Evolutionary conservation across 2,888 invertebrate genomes (phyloP).

Genomic region (Pimpla rufipes): DNA sequence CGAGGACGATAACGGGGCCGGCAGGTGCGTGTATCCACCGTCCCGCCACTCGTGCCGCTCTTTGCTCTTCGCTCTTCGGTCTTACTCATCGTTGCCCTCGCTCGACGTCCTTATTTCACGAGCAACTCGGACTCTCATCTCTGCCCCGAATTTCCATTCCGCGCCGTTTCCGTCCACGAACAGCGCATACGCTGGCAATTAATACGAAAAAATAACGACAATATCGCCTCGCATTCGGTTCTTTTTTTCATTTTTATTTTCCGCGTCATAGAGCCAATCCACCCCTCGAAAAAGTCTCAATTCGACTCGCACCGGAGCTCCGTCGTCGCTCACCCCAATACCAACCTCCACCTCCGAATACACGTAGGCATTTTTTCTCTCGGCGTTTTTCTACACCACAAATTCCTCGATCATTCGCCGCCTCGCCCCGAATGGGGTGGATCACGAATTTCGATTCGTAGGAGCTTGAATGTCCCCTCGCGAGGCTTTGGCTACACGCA

Average conservation of each 20-base stretch:
- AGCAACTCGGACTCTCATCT: constrained; percentile 20
- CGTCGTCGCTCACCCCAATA: background rate
- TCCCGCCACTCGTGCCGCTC: constrained; percentile 10
- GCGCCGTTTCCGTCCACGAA: background rate
- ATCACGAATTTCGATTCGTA: constrained; percentile 53
- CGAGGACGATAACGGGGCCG: constrained; percentile 80
- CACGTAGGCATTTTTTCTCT: background rate
- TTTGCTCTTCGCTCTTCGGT: background rate
- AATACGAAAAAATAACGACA: background rate
- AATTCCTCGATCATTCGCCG: constrained; percentile 57
- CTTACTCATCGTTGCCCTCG: constrained; percentile 31
- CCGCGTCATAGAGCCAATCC: no score
- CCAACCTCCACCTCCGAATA: background rate
- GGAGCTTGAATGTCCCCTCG: constrained; percentile 48
- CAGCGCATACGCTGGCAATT: background rate
- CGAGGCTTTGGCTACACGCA: constrained; percentile 36
- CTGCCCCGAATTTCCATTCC: constrained; percentile 45
- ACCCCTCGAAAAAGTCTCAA: background rate
- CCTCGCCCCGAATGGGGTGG: constrained; percentile 46
- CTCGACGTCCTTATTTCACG: constrained; percentile 45
- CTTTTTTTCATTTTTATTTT: background rate
- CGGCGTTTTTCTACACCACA: constrained; percentile 41
- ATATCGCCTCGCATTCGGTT: background rate
- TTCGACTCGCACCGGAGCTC: background rate
- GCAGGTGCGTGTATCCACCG: constrained; percentile 76